Base-by-base conservation (phyloP, 2,888 invertebrate genomes). In the Gymnocheta viridis region DNA sequence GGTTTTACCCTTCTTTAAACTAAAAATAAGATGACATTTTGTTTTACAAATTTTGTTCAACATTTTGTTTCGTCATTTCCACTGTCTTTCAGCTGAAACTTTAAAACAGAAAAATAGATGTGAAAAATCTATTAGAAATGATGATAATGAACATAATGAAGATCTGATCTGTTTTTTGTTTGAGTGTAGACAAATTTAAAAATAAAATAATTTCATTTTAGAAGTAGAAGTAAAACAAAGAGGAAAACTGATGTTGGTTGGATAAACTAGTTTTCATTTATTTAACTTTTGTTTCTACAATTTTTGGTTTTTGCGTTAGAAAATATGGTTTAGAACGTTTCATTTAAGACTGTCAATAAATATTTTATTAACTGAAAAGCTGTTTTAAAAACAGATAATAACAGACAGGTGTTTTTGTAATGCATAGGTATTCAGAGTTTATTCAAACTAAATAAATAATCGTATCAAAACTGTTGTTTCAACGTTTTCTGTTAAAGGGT, bases 201-300 rank as follows among this genome's bases (percentile, higher is more conserved):
- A 44, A 44, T 29, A 47, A 24, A 64, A 64, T 64, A 47, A 64
- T 44, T 64, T 47, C 4, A 12, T 44, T 64, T 64, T 44, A 44
- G n/a, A 17, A 44, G 19, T 17, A 47, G 44, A 44, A 29, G 12
- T 27, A 64, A 29, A 27, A 14, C 41, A 24, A 41, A 17, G 4
- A 44, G 2, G 10, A 44, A 64, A 47, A 27, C 44, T 27, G n/a
- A n/a, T 62, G 17, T 12, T 64, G 22, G 49, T 49, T 19, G n/a
- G 29, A 27, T n/a, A 64, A 47, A 64, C 64, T 64, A 64, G 64
- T 64, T 64, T 64, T 44, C 64, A 64, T 44, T 32, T 44, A 64
- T 44, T 29, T 27, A 29, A 49, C 22, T 19, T 17, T 29, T 62
- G 3, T 62, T 41, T 32, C 24, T 35, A n/a, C 7, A 41, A 6